Percentiles rank a stretch among this genome's conserved stretches.
These are phyloP conservation scores for Aethina tumida DNA, from an alignment of 1,140 invertebrate species.

Conservation along the genomic window DNA sequence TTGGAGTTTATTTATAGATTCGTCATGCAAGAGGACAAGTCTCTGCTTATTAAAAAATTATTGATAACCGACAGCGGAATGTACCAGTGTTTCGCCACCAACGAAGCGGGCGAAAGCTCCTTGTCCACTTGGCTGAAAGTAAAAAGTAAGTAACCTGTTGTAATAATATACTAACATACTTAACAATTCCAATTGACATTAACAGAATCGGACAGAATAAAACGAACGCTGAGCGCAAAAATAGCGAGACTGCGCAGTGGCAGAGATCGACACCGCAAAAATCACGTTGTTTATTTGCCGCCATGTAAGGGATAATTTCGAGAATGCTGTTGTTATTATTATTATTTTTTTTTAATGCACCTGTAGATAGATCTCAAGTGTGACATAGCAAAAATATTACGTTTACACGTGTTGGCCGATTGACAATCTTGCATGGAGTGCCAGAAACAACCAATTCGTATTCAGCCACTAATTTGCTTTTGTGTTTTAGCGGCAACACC, in stretches of 20 bases:
- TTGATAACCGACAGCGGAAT: slow-evolving; percentile 83
- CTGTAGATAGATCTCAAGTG: neutral
- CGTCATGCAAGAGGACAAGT: slow-evolving; percentile 64
- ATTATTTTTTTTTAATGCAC: neutral
- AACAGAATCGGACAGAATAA: slow-evolving; percentile 22
- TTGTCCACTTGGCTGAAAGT: slow-evolving; percentile 87
- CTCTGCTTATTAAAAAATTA: slow-evolving; percentile 71
- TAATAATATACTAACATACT: slow-evolving; percentile 2
- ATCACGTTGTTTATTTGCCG: slow-evolving; percentile 28
- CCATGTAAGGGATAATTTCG: slow-evolving; percentile 26
- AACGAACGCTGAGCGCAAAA: slow-evolving; percentile 27
- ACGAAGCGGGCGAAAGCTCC: slow-evolving; percentile 81
- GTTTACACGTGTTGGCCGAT: neutral
- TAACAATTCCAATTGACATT: slow-evolving; percentile 3
- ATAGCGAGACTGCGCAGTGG: slow-evolving; percentile 26
- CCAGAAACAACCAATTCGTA: neutral
- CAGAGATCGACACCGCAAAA: slow-evolving; percentile 29
- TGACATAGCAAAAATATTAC: slow-evolving; percentile 1
- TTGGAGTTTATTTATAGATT: slow-evolving; percentile 40
- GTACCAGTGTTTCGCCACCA: slow-evolving; percentile 88
- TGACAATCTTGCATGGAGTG: neutral
- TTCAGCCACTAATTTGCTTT: slow-evolving; percentile 16
- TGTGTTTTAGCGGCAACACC: slow-evolving; percentile 65
- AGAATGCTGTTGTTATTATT: slow-evolving; percentile 4
- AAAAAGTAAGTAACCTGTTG: slow-evolving; percentile 71